phyloP scores from a whole-genome alignment of 2,113 vertebrate species.

The Crotalus horridus region DNA sequence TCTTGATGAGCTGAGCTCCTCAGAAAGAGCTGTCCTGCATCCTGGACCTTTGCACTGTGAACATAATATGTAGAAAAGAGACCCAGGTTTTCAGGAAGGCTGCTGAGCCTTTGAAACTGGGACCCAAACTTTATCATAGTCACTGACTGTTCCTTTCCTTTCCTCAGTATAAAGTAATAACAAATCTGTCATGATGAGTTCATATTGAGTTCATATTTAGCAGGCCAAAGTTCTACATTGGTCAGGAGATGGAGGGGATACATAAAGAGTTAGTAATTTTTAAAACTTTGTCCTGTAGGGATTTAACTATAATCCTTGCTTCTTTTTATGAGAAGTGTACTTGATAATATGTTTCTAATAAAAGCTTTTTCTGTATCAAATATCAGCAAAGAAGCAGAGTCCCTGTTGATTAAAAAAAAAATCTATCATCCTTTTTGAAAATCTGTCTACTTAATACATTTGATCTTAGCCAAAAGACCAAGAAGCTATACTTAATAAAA shows the following conservation, averaged over 20 bases:
- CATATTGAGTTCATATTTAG: not conserved
- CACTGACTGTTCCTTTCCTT: not conserved
- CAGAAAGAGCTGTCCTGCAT: not conserved
- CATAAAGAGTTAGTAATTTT: not conserved
- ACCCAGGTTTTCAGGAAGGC: not conserved
- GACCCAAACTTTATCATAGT: not conserved
- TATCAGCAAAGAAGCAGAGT: not conserved
- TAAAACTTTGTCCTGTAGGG: not conserved
- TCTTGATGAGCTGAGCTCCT: not conserved
- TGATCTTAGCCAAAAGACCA: not conserved
- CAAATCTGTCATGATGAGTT: not conserved
- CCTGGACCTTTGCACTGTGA: not conserved
- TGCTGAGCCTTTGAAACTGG: not conserved
- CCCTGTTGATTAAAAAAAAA: not conserved
- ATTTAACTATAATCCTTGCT: not conserved
- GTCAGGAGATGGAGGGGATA: not conserved
- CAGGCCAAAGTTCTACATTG: not conserved
- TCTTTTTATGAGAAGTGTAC: not conserved
- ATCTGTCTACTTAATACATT: not conserved
- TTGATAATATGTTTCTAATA: not conserved
- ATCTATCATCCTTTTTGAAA: not conserved
- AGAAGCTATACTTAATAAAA: not conserved
- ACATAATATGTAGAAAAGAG: not conserved
- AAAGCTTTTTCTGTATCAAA: not conserved
- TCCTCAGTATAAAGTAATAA: not conserved